phyloP scores from a whole-genome alignment of 1,140 invertebrate genomes.

The Meloidogyne hapla region DNA sequence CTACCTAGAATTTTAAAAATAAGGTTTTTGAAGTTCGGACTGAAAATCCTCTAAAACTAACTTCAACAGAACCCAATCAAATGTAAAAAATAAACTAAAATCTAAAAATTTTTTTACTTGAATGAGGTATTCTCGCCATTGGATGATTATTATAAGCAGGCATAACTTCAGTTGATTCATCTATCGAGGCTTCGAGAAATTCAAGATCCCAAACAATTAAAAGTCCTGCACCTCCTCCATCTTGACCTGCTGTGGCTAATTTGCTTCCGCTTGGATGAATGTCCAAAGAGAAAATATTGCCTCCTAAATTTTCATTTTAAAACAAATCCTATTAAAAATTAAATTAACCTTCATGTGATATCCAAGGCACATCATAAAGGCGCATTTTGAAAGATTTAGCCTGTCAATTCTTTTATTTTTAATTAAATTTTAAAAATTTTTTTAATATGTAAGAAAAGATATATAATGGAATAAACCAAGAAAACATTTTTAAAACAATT shows the following conservation, averaged over 20 bases:
- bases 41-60: no score
- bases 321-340: background rate
- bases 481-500: background rate
- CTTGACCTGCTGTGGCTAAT: slow-evolving; percentile 30
- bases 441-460: no score
- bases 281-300: slow-evolving; percentile 28
- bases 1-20: slow-evolving; percentile 13
- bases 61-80: no score
- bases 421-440: background rate
- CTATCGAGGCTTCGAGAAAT: slow-evolving; percentile 5
- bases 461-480: no score
- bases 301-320: slow-evolving; percentile 18
- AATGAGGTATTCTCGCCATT: slow-evolving; percentile 31
- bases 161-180: slow-evolving; percentile 10
- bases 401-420: background rate
- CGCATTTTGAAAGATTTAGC: slow-evolving; percentile 5
- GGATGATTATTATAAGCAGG: background rate
- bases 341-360: slow-evolving; percentile 29
- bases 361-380: slow-evolving; percentile 32
- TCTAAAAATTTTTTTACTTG: slow-evolving; percentile 14
- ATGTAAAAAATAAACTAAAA: background rate
- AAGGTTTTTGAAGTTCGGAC: no score
- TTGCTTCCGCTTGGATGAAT: slow-evolving; percentile 26
- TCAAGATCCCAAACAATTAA: slow-evolving; percentile 31
- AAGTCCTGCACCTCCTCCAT: slow-evolving; percentile 25